Conservation (phyloP, 1,140 invertebrate species). For the Drosophila dunni region DNA sequence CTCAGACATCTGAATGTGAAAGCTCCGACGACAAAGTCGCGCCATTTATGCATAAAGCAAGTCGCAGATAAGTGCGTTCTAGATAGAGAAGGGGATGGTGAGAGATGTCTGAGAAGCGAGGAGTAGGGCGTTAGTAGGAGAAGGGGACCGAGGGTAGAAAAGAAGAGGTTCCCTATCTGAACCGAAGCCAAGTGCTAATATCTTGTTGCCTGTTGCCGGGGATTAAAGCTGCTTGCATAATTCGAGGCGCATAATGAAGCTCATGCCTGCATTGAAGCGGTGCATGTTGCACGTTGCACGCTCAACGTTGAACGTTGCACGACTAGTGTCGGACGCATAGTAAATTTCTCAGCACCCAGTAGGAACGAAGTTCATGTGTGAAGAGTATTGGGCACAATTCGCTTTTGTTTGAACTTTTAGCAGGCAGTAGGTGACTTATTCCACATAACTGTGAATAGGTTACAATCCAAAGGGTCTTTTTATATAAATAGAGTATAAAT, state of each 20-base stretch:
- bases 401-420: no score
- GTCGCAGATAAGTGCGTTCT: constrained; percentile 55
- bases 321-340: neutral
- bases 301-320: constrained; percentile 3
- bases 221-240: constrained; percentile 77
- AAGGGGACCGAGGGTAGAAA: no score
- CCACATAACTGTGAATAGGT: no score
- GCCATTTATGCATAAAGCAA: constrained; percentile 74
- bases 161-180: neutral
- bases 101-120: neutral
- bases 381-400: no score
- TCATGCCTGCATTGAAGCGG: constrained; percentile 12
- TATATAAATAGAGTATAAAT: no score
- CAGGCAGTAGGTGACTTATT: no score
- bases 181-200: constrained; percentile 40
- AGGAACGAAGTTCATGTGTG: no score
- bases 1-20: neutral
- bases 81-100: neutral
- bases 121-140: neutral
- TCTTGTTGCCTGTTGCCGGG: constrained; percentile 54
- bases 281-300: constrained; percentile 8
- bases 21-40: constrained; percentile 52
- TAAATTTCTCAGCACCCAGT: no score
- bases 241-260: constrained; percentile 69
- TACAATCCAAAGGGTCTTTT: no score